Evolutionary conservation across 2,797 vertebrate genomes (phyloP), one percentile per base, ranked within the genome.

Genomic region (Acrocephalus scirpaceus): DNA sequence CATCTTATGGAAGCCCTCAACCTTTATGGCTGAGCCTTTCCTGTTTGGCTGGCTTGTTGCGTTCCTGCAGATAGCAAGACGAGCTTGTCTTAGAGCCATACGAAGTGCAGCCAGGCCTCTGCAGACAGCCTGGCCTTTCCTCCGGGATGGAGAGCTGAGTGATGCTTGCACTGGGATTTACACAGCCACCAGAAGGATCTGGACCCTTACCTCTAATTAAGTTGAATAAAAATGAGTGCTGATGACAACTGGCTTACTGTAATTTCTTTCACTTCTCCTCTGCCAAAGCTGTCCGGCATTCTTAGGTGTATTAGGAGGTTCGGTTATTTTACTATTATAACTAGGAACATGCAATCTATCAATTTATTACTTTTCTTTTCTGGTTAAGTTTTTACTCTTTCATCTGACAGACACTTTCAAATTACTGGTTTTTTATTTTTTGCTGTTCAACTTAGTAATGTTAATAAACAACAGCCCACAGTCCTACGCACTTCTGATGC

Each of bases 11-110:
- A 65, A 74, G 57, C 32, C 5, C 3, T 48, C 5, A 19, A 54
- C 29, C 45, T 74, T 19, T 15, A 25, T 3, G 13, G 36, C 57
- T 0, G 0, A 92, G 66, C 40, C 30, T 7, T 53, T 89, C 45
- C 47, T 0, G 0, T 60, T 23, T 42, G 32, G n/a, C 32, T 38
- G 65, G 29, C 1, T 0, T 9, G 40, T 10, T 54, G 32, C 6
- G 21, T 3, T 66, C 47, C 72, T 22, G 48, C 16, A 66, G 57
- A 40, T 7, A 30, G 29, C 0, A 0, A 83, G 83, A 57, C 0
- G 2, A 11, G 40, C 53, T 44, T 20, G 40, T 53, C 53, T 32
- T 8, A 40, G 22, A n/a, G 40, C 16, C 16, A 1, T 2, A 57
- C 0, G 0, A 36, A 85, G 67, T 3, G n/a, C 20, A 74, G 45